Evolutionary conservation across 2,113 vertebrate species (phyloP), one percentile per base, ranked within the genome.

Genomic region (Anguilla japonica): DNA sequence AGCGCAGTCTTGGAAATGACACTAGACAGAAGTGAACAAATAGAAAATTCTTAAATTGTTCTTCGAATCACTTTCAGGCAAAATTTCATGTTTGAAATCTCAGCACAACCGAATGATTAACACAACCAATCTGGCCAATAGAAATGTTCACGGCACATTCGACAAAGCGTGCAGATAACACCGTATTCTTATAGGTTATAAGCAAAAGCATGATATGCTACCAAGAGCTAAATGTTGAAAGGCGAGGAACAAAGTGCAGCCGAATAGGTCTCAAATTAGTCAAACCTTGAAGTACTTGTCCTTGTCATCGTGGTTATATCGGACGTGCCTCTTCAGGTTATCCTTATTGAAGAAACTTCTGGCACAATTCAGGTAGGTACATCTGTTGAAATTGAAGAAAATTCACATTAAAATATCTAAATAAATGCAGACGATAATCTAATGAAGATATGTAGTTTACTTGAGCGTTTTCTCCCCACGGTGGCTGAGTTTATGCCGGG

Each of bases 221-320:
- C 43, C 43, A 43, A 7, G 3, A 43, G 43, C 43, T 43, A 53
- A 53, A 53, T 9, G 13, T 14, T 53, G 5, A 53, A 22, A 63
- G 15, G 13, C 16, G 60, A 26, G 18, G 60, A 63, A 71, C 1
- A 26, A 14, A 1, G 39, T 5, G 5, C 26, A 34, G 16, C 2
- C 0, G 0, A 87, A n/a, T n/a, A n/a, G n/a, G n/a, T 26, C 43
- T 46, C 43, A 46, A 8, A 53, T 53, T 8, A 53, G 50, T 40
- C 90, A 80, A 78, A 96, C 96, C 95, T 94, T 94, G 75, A 95
- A 96, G 80, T 93, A 92, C 7, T 87, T 40, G 0, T 84, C 87
- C 20, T 91, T 89, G 1, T 92, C 92, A 5, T 86, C 91, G 75
- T 96, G 96, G 0, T 26, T 34, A 43, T 89, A 94, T 3, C 82